Evolutionary conservation across 2,888 invertebrate genomes (phyloP), one percentile per base, ranked within the genome.

Genomic region (Fragum whitleyi): DNA sequence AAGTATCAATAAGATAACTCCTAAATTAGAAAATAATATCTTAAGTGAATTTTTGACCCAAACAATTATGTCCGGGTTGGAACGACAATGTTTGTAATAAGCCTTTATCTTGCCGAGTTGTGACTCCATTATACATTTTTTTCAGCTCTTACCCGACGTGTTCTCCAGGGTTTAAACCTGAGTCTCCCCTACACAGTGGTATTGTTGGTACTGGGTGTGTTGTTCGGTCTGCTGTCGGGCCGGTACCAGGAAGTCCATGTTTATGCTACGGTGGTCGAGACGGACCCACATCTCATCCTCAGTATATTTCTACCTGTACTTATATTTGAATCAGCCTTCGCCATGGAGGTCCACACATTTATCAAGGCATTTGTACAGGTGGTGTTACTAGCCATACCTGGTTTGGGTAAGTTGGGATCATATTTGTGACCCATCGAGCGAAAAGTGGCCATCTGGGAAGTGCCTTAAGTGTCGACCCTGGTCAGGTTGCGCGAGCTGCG

Each of bases 241-340:
- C 74, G 87, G 5, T 83, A 89, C 61, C 77, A 81, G 1, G 75
- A 61, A 0, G 85, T 93, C 9, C 84, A 89, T 32, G 69, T 85
- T 11, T 91, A 89, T 65, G 90, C 91, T 5, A 72, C 77, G 2
- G 85, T 93, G 1, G 86, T 92, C 14, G 87, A 89, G 23, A 83
- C 91, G 7, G 92, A 94, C 72, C 94, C 94, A 0, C 93, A 93
- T 77, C 88, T 93, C 11, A 89, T 94, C 59, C 91, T 94, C 71
- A 90, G 91, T 69, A 88, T 93, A 39, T 94, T 94, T 77, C 88
- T 94, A 55, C 94, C 94, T 0, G 91, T 94, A 26, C 91, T 94
- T 51, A 93, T 94, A 59, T 94, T 94, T 87, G 94, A 94, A 77
- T 93, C 94, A 1, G 94, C 94, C 0, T 94, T 94, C 84, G 92